Base-by-base conservation (phyloP, 2,113 vertebrate genomes). In the Hippopotamus amphibius region DNA sequence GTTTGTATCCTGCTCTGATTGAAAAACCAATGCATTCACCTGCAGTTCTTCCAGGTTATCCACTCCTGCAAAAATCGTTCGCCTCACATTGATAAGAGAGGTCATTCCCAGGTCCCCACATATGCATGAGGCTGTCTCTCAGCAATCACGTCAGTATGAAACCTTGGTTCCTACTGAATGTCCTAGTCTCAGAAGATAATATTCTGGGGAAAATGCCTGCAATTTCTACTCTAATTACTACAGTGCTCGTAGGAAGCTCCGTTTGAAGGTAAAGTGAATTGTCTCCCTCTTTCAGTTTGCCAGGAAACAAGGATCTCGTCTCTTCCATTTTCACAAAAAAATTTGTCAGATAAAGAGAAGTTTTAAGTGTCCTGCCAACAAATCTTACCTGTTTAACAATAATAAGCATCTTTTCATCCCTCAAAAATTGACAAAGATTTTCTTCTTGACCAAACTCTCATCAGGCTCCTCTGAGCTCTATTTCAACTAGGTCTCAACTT, bases 21-120 rank as follows among this genome's bases (percentile, higher is more conserved):
- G 77, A 83, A 97, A 96, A 92, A 46, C 61, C 24, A 86, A 46
- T 66, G 21, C 72, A 48, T 74, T 48, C 53, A 81, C 93, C 55
- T 87, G 26, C 48, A 66, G 13, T 87, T 81, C 65, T 90, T n/a
- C 33, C 89, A 81, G 3, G 63, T 82, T 95, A 89, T 19, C 26
- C n/a, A 68, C 53, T 9, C 63, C 97, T 83, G 72, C 53, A 95
- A 94, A 98, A 95, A 94, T 61, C 93, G 28, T 94, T 98, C 88
- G 86, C 28, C 22, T 94, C 66, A 61, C 66, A 79, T 33, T 84
- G 77, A 66, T 88, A 88, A 85, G 10, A 88, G 43, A 83, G 48
- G 63, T 97, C 50, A 87, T 81, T 94, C 89, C n/a, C 37, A 80
- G 55, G 48, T 3, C 7, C 26, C 83, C 11, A 15, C 37, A 59